phyloP scores from a whole-genome alignment of 2,113 vertebrate species.

The Lampris incognitus region DNA sequence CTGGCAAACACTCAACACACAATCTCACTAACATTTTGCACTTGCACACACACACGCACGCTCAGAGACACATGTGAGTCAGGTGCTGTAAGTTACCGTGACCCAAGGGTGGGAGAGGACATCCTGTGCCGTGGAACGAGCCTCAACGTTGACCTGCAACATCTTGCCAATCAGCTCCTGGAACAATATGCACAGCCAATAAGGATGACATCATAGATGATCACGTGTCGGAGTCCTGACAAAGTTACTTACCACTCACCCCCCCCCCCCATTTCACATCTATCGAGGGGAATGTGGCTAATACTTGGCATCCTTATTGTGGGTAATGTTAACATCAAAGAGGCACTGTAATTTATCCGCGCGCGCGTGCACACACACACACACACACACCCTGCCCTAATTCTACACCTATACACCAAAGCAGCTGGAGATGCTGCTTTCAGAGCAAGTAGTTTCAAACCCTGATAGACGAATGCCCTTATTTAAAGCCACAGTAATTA shows the following conservation, averaged over 20 bases:
- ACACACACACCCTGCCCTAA: neutral
- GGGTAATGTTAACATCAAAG: too few species aligned
- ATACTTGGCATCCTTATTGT: too few species aligned
- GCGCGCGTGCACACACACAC: neutral
- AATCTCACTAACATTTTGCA: neutral
- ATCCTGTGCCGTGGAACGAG: constrained; percentile 91
- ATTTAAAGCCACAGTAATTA: constrained; percentile 8
- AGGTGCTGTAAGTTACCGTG: constrained; percentile 82
- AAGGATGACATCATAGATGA: neutral
- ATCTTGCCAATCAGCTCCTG: constrained; percentile 96
- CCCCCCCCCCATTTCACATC: too few species aligned
- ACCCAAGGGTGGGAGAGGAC: constrained; percentile 96
- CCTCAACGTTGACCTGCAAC: constrained; percentile 92
- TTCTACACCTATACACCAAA: constrained; percentile 17
- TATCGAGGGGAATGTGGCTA: too few species aligned
- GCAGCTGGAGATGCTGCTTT: neutral
- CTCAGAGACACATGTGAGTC: constrained; percentile 4
- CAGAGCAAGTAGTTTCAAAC: neutral
- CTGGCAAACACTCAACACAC: neutral
- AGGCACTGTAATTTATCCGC: too few species aligned
- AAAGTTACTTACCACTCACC: too few species aligned
- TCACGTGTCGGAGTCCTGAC: too few species aligned
- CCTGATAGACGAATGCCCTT: constrained; percentile 6
- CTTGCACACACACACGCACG: neutral
- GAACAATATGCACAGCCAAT: constrained; percentile 10